phyloP scores from a whole-genome alignment of 2,797 vertebrate genomes.

The Craterocephalus amniculus region DNA sequence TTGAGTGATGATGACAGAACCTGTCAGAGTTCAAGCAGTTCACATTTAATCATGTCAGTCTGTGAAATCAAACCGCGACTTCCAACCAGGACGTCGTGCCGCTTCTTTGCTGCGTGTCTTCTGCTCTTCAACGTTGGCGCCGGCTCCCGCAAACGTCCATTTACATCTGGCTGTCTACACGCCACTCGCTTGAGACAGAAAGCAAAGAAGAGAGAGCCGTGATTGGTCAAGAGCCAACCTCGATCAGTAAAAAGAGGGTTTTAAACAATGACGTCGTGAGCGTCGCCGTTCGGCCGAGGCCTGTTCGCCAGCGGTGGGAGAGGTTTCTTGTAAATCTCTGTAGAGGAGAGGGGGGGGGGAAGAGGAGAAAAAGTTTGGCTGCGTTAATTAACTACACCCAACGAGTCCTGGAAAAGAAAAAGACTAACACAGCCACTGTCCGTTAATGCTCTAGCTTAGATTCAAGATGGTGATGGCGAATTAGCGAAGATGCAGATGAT shows the following conservation, averaged over 20 bases:
- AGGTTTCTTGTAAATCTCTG: slow-evolving; percentile 90
- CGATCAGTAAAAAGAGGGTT: slow-evolving; percentile 36
- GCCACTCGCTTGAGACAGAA: slow-evolving; percentile 76
- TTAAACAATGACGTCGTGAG: slow-evolving; percentile 89
- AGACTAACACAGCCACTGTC: slow-evolving; percentile 11
- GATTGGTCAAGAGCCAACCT: slow-evolving; percentile 62
- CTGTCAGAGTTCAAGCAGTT: slow-evolving; percentile 12
- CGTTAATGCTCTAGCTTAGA: background rate
- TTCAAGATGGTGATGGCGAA: background rate
- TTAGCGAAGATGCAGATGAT: slow-evolving; percentile 5
- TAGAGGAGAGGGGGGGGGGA: slow-evolving; percentile 35
- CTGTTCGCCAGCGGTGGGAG: slow-evolving; percentile 89
- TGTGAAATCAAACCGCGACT: slow-evolving; percentile 23
- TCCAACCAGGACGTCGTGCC: slow-evolving; percentile 37
- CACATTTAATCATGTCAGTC: slow-evolving; percentile 15
- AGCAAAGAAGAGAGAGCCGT: slow-evolving; percentile 72
- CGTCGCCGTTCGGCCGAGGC: slow-evolving; percentile 90
- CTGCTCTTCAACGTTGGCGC: background rate
- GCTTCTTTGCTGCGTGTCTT: slow-evolving; percentile 8
- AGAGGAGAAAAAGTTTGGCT: slow-evolving; percentile 30
- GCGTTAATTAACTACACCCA: slow-evolving; percentile 40
- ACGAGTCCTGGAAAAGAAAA: slow-evolving; percentile 26
- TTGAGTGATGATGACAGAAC: slow-evolving; percentile 16
- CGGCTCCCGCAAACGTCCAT: background rate
- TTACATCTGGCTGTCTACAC: slow-evolving; percentile 59